A percentile compares a stretch with the other conserved stretches of the same genome.
Conservation (phyloP, 2,113 vertebrate genomes). For the Gadus macrocephalus region DNA sequence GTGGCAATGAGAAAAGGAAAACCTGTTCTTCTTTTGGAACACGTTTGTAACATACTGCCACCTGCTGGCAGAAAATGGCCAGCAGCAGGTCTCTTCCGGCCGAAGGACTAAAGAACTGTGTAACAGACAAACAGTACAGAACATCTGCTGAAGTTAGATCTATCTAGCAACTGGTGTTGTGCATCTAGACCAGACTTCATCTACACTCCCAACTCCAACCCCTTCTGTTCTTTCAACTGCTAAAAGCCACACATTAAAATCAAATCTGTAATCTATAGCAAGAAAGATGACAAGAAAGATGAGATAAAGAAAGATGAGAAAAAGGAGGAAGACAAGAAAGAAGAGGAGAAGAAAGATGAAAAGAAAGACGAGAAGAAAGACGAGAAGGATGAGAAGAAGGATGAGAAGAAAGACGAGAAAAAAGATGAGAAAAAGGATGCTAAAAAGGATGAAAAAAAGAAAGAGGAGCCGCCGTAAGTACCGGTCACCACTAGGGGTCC, state of each 20-base stretch:
- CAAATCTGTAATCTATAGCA: conserved; percentile 69
- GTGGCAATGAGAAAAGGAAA: not conserved
- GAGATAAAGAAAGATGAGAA: conserved; percentile 62
- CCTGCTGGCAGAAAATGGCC: not conserved
- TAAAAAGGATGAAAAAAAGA: conserved; percentile 79
- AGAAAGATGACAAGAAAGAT: conserved; percentile 81
- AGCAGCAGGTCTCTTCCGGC: not conserved
- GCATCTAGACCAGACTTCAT: no score
- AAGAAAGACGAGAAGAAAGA: conserved; percentile 71
- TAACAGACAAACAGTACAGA: no score
- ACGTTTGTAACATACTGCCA: not conserved
- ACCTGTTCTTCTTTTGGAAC: not conserved
- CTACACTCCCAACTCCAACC: no score
- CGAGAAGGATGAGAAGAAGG: conserved; percentile 71
- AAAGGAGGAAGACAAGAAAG: conserved; percentile 74
- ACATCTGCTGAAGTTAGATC: no score
- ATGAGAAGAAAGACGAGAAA: conserved; percentile 74
- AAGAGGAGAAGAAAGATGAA: conserved; percentile 66
- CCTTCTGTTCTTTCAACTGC: not conserved
- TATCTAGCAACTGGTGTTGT: no score
- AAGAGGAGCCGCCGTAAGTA: conserved; percentile 74
- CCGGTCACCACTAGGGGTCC: not conserved
- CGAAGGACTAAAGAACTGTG: no score
- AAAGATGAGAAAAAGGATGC: conserved; percentile 60
- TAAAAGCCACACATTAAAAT: conserved; percentile 1